Percentiles rank a stretch among this genome's conserved stretches.
These are phyloP conservation scores for Escarpia spicata DNA, from an alignment of 2,888 invertebrate genomes.

Conservation along the genomic window DNA sequence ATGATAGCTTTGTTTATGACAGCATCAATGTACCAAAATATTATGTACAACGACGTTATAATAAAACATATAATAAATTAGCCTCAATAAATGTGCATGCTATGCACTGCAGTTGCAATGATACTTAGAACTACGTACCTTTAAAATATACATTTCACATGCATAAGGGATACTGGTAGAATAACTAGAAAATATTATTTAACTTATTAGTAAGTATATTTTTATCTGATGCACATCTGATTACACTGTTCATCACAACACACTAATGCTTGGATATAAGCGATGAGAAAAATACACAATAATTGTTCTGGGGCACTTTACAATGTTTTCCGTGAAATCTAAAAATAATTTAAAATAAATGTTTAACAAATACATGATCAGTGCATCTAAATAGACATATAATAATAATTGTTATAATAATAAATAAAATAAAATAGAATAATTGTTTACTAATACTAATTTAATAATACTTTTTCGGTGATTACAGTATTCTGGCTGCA, in stretches of 20 bases:
- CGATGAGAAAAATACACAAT: no score
- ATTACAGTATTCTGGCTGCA: not conserved
- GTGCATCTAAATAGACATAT: no score
- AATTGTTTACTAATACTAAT: no score
- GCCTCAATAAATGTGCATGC: not conserved
- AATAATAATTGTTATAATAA: no score
- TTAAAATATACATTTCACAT: no score
- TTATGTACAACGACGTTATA: not conserved
- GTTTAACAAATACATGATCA: no score
- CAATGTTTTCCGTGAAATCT: no score
- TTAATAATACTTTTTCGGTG: not conserved
- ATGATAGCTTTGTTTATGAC: slow-evolving; percentile 22
- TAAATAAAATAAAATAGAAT: no score
- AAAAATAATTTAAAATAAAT: no score
- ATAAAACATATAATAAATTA: not conserved
- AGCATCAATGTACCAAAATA: not conserved
- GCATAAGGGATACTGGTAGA: no score
- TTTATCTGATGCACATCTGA: not conserved
- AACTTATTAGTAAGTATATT: not conserved
- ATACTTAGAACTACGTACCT: not conserved
- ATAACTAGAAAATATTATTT: not conserved
- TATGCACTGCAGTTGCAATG: not conserved
- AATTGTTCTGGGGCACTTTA: no score
- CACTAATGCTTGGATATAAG: no score
- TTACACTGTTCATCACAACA: not conserved